Evolutionary conservation across 1,140 invertebrate species (phyloP).

Genomic region (Liolophura sinensis): DNA sequence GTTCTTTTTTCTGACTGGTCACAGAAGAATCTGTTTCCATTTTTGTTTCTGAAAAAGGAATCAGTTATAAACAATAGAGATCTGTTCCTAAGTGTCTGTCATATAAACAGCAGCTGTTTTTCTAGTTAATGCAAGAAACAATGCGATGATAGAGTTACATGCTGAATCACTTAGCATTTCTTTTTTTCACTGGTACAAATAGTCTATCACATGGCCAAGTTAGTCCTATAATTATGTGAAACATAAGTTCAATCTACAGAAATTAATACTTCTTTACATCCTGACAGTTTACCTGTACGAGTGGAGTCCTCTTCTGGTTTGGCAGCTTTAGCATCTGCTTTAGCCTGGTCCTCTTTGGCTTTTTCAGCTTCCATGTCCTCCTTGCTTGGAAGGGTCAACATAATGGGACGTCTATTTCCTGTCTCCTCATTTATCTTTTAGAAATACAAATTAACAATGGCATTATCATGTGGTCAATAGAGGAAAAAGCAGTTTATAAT

Average conservation of each 20-base stretch:
- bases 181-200: too few relatives aligned
- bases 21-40: conserved; percentile 37
- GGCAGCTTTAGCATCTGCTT: not conserved
- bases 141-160: too few relatives aligned
- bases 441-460: conserved; percentile 10
- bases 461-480: not conserved
- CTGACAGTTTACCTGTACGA: too few relatives aligned
- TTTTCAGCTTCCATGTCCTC: conserved; percentile 27
- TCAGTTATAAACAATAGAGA: not conserved
- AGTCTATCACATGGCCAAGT: too few relatives aligned
- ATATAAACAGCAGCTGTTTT: too few relatives aligned
- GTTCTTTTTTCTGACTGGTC: conserved; percentile 26
- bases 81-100: not conserved
- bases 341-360: conserved; percentile 16
- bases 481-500: too few relatives aligned
- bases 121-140: too few relatives aligned
- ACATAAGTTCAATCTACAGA: too few relatives aligned
- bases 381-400: conserved; percentile 68
- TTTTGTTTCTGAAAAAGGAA: conserved; percentile 18
- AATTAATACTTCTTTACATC: too few relatives aligned
- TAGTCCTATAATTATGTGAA: too few relatives aligned
- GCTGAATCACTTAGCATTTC: too few relatives aligned
- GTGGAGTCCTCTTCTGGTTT: too few relatives aligned
- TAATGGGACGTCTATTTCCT: conserved; percentile 80
- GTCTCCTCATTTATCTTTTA: conserved; percentile 73